Evolutionary conservation across 2,113 vertebrate species (phyloP).

Genomic region (Neotoma lepida): DNA sequence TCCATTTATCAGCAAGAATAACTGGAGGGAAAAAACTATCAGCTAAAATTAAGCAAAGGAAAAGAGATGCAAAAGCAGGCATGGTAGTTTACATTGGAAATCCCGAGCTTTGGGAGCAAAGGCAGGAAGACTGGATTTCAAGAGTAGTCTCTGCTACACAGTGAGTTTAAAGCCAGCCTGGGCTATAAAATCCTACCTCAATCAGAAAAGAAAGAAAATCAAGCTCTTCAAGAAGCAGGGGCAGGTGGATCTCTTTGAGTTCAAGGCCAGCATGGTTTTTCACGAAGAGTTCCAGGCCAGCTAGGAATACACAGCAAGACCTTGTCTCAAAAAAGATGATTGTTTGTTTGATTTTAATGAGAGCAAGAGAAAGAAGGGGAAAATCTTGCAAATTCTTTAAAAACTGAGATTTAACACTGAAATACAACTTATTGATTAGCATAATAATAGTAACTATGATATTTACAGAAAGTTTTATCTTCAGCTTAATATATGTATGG

Average conservation of each 20-base stretch:
- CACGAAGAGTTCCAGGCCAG: neutral
- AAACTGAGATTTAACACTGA: neutral
- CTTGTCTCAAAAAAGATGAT: neutral
- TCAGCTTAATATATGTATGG: neutral
- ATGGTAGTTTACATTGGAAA: neutral
- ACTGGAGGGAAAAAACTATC: conserved; percentile 1
- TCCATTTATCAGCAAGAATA: neutral
- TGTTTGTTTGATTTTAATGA: neutral
- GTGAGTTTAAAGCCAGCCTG: too few relatives aligned
- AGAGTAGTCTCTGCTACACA: neutral
- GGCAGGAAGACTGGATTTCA: neutral
- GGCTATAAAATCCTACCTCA: neutral
- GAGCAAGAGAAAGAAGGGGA: neutral
- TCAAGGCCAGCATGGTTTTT: neutral
- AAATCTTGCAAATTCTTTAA: conserved; percentile 17
- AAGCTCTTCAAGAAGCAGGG: neutral
- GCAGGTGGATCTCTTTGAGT: neutral
- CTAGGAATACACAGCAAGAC: neutral
- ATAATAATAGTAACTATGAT: neutral
- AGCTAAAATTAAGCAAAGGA: neutral
- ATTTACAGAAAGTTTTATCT: neutral
- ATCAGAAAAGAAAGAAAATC: neutral
- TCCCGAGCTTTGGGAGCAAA: neutral
- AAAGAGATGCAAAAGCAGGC: neutral
- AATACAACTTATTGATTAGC: conserved; percentile 18